Evolutionary conservation across 2,888 invertebrate species (phyloP).

Genomic region (Isotomurus palustris): DNA sequence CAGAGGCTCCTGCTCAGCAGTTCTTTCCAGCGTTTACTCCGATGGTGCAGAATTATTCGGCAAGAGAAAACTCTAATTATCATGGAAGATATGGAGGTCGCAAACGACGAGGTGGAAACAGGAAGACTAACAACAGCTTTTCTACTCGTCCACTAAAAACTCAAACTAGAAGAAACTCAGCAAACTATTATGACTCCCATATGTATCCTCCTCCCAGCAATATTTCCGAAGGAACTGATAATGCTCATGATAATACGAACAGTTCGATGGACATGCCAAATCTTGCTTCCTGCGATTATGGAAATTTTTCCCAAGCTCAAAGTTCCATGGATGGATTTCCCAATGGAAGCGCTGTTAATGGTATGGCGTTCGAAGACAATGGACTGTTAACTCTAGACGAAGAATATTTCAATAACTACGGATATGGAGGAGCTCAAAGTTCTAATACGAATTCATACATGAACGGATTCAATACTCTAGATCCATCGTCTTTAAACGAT

Average conservation of each 20-base stretch:
- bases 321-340: background rate
- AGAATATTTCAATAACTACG: background rate
- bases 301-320: background rate
- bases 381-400: background rate
- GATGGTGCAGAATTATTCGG: background rate
- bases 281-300: too few relatives aligned
- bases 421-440: constrained; percentile 2
- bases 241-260: too few relatives aligned
- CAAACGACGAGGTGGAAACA: background rate
- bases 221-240: too few relatives aligned
- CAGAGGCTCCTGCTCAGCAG: background rate
- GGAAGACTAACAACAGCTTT: background rate
- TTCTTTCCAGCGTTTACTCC: background rate
- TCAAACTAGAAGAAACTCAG: too few relatives aligned
- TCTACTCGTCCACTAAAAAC: too few relatives aligned
- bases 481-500: background rate
- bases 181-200: too few relatives aligned
- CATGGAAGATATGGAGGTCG: background rate
- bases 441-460: background rate
- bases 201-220: too few relatives aligned
- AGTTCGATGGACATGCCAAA: too few relatives aligned
- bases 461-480: background rate
- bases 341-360: background rate
- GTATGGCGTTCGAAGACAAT: background rate
- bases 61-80: background rate